Evolutionary conservation across 92 coral and sea anemone genomes (phyloP).

Genomic region (Heteractis magnifica): DNA sequence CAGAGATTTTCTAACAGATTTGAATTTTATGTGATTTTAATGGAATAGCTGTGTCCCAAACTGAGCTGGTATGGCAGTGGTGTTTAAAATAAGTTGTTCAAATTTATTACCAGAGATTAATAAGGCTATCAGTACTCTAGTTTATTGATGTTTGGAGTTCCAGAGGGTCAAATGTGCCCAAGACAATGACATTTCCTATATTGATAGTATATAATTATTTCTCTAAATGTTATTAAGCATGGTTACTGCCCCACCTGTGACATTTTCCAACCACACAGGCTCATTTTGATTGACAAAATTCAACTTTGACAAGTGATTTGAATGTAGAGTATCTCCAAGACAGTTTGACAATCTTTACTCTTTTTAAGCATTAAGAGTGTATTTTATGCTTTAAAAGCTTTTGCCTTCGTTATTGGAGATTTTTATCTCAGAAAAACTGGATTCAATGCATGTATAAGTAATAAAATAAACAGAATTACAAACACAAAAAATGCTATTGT

Average conservation of each 20-base stretch:
- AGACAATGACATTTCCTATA: background rate
- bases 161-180: background rate
- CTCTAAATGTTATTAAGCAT: background rate
- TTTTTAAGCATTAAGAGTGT: background rate
- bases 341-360: background rate
- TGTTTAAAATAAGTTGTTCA: background rate
- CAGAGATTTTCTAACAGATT: background rate
- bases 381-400: background rate
- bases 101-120: background rate
- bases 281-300: background rate
- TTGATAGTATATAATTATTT: background rate
- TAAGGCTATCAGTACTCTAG: background rate
- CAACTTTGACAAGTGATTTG: constrained; percentile 4
- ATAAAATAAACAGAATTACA: background rate
- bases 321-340: too few relatives aligned
- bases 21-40: background rate
- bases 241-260: background rate
- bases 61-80: background rate
- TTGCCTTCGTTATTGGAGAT: background rate
- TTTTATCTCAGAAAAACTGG: background rate
- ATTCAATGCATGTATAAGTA: background rate
- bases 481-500: background rate
- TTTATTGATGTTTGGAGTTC: background rate
- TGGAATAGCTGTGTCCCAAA: background rate
- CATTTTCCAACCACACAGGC: background rate